phyloP scores from a whole-genome alignment of 2,888 invertebrate species.

The Drosophila infuscata region DNA sequence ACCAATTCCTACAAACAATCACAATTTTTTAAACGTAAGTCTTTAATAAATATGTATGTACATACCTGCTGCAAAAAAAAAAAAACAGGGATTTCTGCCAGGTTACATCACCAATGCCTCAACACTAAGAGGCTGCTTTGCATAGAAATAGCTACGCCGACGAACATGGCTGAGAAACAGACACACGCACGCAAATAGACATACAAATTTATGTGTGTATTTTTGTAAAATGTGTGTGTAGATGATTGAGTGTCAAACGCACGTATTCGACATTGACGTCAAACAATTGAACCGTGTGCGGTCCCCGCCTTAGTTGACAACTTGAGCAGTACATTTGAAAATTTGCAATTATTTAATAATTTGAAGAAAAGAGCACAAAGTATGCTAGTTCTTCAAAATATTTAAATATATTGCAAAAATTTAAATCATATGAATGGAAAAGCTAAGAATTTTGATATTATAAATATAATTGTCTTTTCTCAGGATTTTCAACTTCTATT shows the following conservation, averaged over 20 bases:
- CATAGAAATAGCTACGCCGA: conserved; percentile 7
- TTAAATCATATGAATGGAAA: not conserved
- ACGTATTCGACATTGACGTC: conserved; percentile 20
- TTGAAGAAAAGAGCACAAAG: not conserved
- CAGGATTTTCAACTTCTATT: not conserved
- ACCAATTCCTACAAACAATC: not conserved
- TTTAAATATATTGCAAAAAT: not conserved
- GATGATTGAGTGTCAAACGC: conserved; percentile 17
- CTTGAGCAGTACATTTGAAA: conserved; percentile 3
- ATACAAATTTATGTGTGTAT: not conserved
- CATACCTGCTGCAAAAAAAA: conserved; percentile 6
- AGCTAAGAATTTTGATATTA: not conserved
- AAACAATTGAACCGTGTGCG: conserved; percentile 14
- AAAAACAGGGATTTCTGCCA: conserved; percentile 11
- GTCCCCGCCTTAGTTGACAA: conserved; percentile 13
- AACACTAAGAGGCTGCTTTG: conserved; percentile 10
- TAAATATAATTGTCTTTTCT: not conserved
- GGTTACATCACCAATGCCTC: conserved; percentile 16
- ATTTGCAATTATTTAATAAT: conserved; percentile 3
- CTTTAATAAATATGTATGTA: not conserved
- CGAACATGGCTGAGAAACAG: conserved; percentile 9
- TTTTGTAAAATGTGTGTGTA: not conserved
- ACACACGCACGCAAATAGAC: not conserved
- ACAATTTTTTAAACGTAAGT: not conserved
- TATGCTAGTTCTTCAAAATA: not conserved